Percentiles rank a stretch among this genome's conserved stretches.
phyloP scores from a whole-genome alignment of 2,888 invertebrate species.

The Galeopsomyia nigrocyanea region DNA sequence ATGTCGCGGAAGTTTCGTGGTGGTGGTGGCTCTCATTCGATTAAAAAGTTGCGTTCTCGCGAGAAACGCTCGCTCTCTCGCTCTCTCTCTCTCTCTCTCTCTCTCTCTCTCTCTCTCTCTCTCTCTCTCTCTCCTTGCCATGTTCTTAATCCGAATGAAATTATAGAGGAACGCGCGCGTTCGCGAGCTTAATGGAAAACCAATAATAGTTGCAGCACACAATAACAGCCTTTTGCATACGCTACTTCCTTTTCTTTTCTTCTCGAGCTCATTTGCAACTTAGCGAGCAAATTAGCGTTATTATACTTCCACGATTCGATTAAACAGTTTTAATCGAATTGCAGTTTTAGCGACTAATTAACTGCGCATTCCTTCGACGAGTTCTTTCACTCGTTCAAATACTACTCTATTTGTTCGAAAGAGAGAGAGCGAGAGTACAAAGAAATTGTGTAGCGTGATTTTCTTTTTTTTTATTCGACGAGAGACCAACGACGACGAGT shows the following conservation, averaged over 20 bases:
- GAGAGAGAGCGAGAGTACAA: too few relatives aligned
- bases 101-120: not conserved
- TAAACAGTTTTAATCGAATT: slow-evolving; percentile 3
- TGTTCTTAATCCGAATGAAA: slow-evolving; percentile 41
- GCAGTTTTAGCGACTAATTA: too few relatives aligned
- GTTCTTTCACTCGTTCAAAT: too few relatives aligned
- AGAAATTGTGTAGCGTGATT: not conserved
- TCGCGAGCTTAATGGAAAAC: slow-evolving; percentile 31
- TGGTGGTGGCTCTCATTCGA: slow-evolving; percentile 46
- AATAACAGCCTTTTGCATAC: slow-evolving; percentile 1
- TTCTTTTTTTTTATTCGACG: not conserved
- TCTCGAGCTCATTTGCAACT: slow-evolving; percentile 8
- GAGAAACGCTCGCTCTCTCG: not conserved
- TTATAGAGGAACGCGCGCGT: slow-evolving; percentile 15
- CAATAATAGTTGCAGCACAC: slow-evolving; percentile 38
- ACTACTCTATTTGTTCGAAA: too few relatives aligned
- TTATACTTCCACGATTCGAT: slow-evolving; percentile 8
- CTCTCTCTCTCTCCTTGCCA: not conserved
- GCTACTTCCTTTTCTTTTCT: not conserved
- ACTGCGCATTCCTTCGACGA: too few relatives aligned
- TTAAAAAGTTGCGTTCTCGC: slow-evolving; percentile 47
- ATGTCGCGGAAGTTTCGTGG: slow-evolving; percentile 46
- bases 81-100: not conserved
- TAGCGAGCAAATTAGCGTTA: not conserved
- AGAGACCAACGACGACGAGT: not conserved